A percentile compares a stretch with the other conserved stretches of the same genome.
These are phyloP conservation scores for Tolypeutes matacus DNA, from an alignment of 2,797 vertebrate species.

Conservation along the genomic window DNA sequence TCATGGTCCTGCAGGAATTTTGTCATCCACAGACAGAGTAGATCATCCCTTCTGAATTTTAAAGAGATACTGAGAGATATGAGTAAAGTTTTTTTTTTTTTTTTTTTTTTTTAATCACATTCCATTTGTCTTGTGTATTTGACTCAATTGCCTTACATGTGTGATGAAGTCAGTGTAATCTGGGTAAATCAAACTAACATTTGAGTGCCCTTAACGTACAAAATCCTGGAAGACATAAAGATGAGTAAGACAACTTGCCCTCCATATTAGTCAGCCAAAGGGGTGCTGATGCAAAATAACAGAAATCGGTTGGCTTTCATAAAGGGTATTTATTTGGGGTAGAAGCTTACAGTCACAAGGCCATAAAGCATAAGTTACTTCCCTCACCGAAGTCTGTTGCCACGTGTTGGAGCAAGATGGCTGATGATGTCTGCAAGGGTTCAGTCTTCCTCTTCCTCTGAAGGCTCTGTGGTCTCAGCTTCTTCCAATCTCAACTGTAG, in stretches of 20 bases:
- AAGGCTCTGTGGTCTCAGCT: too few relatives aligned
- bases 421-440: too few relatives aligned
- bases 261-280: too few relatives aligned
- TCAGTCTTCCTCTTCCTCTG: too few relatives aligned
- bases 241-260: not conserved
- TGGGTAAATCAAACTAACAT: not conserved
- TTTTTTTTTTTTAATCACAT: not conserved
- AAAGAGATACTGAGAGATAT: not conserved
- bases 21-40: not conserved
- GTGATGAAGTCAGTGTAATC: not conserved
- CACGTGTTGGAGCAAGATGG: too few relatives aligned
- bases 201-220: not conserved
- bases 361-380: too few relatives aligned
- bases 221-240: not conserved
- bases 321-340: too few relatives aligned
- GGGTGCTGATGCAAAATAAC: too few relatives aligned
- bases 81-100: not conserved
- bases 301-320: too few relatives aligned
- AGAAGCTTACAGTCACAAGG: too few relatives aligned
- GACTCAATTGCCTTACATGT: not conserved
- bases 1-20: not conserved
- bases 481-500: too few relatives aligned
- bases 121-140: not conserved
- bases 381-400: too few relatives aligned
- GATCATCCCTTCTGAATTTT: not conserved